Percentiles rank a stretch among this genome's conserved stretches.
Evolutionary conservation across 2,113 vertebrate species (phyloP).

Genomic region (Chaenogobius annularis): DNA sequence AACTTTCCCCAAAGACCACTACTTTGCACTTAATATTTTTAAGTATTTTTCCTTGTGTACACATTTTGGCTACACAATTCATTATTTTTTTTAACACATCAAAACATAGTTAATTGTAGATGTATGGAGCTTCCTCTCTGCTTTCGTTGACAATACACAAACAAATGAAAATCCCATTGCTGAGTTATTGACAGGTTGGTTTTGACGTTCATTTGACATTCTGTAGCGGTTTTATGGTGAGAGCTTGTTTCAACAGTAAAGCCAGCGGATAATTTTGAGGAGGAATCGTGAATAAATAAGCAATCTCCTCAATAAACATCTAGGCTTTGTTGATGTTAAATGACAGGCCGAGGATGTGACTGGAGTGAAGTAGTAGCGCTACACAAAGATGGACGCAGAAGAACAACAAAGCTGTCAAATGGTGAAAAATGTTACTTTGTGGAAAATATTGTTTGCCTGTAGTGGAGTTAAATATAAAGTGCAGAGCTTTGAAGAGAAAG

Average conservation of each 20-base stretch:
- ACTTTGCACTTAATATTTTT: no score
- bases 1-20: conserved; percentile 6
- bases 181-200: conserved; percentile 18
- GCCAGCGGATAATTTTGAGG: conserved; percentile 21
- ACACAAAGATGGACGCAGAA: not conserved
- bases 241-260: conserved; percentile 29
- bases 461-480: no score
- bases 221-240: conserved; percentile 25
- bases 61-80: no score
- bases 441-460: not conserved
- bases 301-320: conserved; percentile 43
- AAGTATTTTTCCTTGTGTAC: no score
- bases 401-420: conserved; percentile 1
- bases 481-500: not conserved
- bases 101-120: conserved; percentile 15
- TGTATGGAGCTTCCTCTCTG: conserved; percentile 13
- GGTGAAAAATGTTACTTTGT: not conserved
- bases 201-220: conserved; percentile 44
- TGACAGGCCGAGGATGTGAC: conserved; percentile 11
- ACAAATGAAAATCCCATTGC: conserved; percentile 20
- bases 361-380: conserved; percentile 28
- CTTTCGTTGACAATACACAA: conserved; percentile 17
- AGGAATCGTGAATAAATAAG: conserved; percentile 37
- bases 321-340: conserved; percentile 15
- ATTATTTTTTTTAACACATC: not conserved